Evolutionary conservation across 2,113 vertebrate species (phyloP).

Genomic region (Drymodes brunneopygia): DNA sequence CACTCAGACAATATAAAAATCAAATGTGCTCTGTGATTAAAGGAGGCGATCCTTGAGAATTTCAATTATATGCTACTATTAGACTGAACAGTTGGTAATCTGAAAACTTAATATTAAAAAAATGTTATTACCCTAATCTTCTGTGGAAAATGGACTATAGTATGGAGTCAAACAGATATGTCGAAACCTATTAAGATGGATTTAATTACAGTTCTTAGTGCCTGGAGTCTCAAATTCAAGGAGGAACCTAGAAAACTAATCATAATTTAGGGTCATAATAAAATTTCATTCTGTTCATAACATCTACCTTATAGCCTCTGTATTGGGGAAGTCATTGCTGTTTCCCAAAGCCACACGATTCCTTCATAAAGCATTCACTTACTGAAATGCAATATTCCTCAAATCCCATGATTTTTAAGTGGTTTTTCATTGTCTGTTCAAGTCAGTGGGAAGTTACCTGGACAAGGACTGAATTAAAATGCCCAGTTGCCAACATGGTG

Average conservation of each 20-base stretch:
- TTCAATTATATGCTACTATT: neutral
- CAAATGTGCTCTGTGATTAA: neutral
- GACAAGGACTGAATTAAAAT: neutral
- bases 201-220: neutral
- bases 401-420: neutral
- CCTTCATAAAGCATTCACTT: neutral
- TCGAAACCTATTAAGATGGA: neutral
- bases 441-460: neutral
- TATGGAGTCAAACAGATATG: neutral
- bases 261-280: neutral
- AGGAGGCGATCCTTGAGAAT: slow-evolving; percentile 34
- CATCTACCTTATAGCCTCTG: neutral
- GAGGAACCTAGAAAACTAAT: neutral
- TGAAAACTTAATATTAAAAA: slow-evolving; percentile 25
- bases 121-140: slow-evolving; percentile 24
- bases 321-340: neutral
- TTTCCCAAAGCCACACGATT: neutral
- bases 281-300: neutral
- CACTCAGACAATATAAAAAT: slow-evolving; percentile 1
- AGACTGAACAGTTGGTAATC: neutral
- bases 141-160: slow-evolving; percentile 1
- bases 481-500: neutral
- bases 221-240: slow-evolving; percentile 10
- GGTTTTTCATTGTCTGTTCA: neutral
- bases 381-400: neutral